phyloP scores from a whole-genome alignment of 2,113 vertebrate species.

The Nasalis larvatus region DNA sequence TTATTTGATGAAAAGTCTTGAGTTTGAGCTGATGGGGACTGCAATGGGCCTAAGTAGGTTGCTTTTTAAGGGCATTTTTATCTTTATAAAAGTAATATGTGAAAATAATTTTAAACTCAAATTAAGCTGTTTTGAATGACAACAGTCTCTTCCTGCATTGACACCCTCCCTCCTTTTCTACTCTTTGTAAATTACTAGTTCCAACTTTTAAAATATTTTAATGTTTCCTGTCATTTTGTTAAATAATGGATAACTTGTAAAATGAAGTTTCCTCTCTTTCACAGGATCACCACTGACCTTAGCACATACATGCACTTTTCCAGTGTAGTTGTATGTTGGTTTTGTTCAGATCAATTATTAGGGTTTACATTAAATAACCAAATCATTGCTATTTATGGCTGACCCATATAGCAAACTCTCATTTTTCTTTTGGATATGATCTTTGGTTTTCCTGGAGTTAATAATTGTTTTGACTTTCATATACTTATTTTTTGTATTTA shows the following conservation, averaged over 20 bases:
- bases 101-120: background rate
- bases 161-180: background rate
- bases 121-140: background rate
- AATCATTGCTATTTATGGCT: background rate
- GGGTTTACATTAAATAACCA: background rate
- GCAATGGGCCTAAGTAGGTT: background rate
- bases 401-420: background rate
- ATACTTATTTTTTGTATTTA: background rate
- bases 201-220: slow-evolving; percentile 21
- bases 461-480: background rate
- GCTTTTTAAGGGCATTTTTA: background rate
- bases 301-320: background rate
- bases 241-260: background rate
- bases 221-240: background rate
- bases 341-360: background rate
- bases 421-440: background rate
- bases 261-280: background rate
- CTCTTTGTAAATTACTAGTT: background rate
- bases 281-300: background rate
- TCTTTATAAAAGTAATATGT: background rate
- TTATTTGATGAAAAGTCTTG: background rate
- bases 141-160: background rate
- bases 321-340: background rate
- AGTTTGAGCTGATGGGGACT: background rate
- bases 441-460: background rate